A percentile compares a stretch with the other conserved stretches of the same genome.
Evolutionary conservation across 2,888 invertebrate genomes (phyloP).

Genomic region (Diplolepis rosae): DNA sequence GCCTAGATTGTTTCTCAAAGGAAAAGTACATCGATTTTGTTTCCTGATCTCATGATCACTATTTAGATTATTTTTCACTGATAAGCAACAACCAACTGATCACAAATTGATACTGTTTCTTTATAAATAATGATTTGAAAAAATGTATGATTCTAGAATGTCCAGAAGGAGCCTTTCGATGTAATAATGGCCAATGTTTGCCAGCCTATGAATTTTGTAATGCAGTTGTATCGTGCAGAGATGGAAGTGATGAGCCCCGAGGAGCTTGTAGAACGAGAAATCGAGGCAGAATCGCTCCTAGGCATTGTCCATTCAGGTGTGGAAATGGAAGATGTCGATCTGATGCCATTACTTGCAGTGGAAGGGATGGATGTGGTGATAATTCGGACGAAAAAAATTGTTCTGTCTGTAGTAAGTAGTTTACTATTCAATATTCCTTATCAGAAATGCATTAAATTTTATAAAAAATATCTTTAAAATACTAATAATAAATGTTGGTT

Average conservation of each 20-base stretch:
- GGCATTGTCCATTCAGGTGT: slow-evolving; percentile 88
- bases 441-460: slow-evolving; percentile 41
- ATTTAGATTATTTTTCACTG: no score
- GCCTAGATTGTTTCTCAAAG: no score
- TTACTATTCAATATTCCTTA: slow-evolving; percentile 26
- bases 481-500: not conserved
- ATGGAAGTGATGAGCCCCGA: slow-evolving; percentile 91
- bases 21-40: no score
- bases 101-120: no score
- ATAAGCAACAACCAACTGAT: no score
- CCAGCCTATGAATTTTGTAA: slow-evolving; percentile 95
- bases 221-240: slow-evolving; percentile 88
- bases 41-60: no score
- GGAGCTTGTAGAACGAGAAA: slow-evolving; percentile 74
- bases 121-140: no score
- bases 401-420: slow-evolving; percentile 88
- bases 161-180: slow-evolving; percentile 88
- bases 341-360: slow-evolving; percentile 91
- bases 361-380: slow-evolving; percentile 93
- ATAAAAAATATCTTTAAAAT: not conserved
- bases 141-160: slow-evolving; percentile 76
- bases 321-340: slow-evolving; percentile 91
- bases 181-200: slow-evolving; percentile 89
- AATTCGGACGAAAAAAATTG: slow-evolving; percentile 91
- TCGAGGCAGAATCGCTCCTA: slow-evolving; percentile 72